Conservation (phyloP, 2,113 vertebrate genomes). For the Trachemys scripta region DNA sequence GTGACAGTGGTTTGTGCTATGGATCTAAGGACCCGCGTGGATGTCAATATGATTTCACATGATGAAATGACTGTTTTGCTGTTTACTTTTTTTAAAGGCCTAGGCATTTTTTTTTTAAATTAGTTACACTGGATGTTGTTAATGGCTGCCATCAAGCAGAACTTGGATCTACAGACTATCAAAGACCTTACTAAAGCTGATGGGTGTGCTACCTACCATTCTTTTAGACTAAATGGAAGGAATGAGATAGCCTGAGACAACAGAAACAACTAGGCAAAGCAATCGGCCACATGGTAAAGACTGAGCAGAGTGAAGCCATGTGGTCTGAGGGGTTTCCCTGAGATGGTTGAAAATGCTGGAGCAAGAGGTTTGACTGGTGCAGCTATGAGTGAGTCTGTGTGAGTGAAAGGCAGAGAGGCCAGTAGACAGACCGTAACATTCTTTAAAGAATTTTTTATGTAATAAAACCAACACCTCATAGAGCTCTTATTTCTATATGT, state of each 20-base stretch:
- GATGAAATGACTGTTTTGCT: neutral
- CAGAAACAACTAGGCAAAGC: neutral
- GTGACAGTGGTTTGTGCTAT: neutral
- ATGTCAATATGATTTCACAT: neutral
- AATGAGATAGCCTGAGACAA: neutral
- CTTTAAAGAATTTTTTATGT: neutral
- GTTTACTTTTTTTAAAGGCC: neutral
- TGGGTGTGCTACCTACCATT: neutral
- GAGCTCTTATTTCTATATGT: neutral
- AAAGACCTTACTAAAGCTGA: neutral
- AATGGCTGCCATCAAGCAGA: neutral
- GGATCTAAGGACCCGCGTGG: neutral
- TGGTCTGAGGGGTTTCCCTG: neutral
- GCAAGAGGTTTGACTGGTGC: neutral
- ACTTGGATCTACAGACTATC: neutral
- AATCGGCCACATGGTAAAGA: neutral
- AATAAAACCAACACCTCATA: neutral
- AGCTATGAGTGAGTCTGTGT: neutral
- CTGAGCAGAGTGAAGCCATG: neutral
- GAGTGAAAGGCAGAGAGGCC: neutral
- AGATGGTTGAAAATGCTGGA: neutral
- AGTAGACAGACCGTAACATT: neutral
- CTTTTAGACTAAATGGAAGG: neutral
- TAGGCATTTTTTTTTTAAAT: neutral
- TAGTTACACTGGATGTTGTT: neutral